Base-by-base conservation (phyloP, 2,797 vertebrate species). In the Acridotheres tristis region DNA sequence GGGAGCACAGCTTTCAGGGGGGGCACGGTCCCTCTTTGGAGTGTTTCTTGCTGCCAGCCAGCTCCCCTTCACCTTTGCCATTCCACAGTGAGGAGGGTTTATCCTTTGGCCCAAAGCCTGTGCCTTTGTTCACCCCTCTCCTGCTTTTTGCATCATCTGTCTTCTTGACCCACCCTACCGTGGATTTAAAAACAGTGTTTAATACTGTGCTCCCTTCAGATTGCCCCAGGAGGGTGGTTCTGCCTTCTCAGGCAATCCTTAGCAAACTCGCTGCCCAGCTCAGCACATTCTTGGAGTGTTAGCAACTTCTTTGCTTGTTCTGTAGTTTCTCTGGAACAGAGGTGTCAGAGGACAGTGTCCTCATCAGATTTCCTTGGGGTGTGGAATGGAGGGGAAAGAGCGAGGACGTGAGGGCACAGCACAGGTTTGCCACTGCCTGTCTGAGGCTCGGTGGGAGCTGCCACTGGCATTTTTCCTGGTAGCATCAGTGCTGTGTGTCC, bases 211-310 rank as follows among this genome's bases (percentile, higher is more conserved):
- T 96, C 65, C 69, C 93, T 95, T 89, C 19, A 32, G 86, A 93
- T 93, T 94, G 81, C 93, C 88, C 81, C 92, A 80, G 93, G 78
- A 95, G 95, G 95, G 92, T 97, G 95, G 92, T 96, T 96, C 95
- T 95, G 90, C 90, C 92, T 92, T 96, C 94, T 67, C 93, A 96
- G 84, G 74, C 94, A 50, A 93, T 95, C 93, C 81, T 89, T 54
- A 67, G 84, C 53, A 90, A 93, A 92, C 84, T 89, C n/a, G 13
- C 86, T 90, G 88, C 93, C 89, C 93, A 90, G 75, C 86, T 97
- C 94, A 97, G 95, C 96, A 96, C 95, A 97, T 96, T 96, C 92
- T 93, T 96, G 79, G 68, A 89, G 81, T 15, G 67, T 96, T 96
- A 97, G 86, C 88, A 96, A 90, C 96, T 89, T 94, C 93, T 89